Percentiles rank a stretch among this genome's conserved stretches.
Conservation (phyloP, 1,140 invertebrate genomes). For the Apis dorsata region DNA sequence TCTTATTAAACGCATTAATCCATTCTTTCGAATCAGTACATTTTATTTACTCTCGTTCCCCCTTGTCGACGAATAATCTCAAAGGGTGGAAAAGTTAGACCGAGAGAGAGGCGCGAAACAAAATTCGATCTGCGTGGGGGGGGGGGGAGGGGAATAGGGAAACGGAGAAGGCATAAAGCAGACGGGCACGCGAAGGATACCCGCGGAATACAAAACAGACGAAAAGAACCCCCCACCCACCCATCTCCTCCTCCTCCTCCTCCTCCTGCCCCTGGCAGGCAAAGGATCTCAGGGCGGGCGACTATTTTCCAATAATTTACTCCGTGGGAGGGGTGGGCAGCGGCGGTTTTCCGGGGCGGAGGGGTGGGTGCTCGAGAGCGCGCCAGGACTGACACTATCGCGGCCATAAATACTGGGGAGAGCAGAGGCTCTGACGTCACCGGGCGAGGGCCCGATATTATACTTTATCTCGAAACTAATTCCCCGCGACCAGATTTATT, state of each 20-base stretch:
- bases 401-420: conserved; percentile 73
- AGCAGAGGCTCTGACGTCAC: conserved; percentile 73
- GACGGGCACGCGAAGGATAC: conserved; percentile 63
- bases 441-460: conserved; percentile 74
- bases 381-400: conserved; percentile 74
- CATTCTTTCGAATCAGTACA: too few species aligned
- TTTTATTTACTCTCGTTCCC: too few species aligned
- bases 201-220: conserved; percentile 73
- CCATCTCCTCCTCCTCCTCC: neutral
- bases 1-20: too few species aligned
- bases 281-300: conserved; percentile 65
- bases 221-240: conserved; percentile 61
- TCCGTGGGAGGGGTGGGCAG: conserved; percentile 34
- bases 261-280: conserved; percentile 1
- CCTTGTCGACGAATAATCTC: too few species aligned
- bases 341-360: conserved; percentile 58
- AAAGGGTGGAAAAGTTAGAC: conserved; percentile 26
- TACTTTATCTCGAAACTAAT: conserved; percentile 77
- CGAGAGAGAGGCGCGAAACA: conserved; percentile 53
- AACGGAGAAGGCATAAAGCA: conserved; percentile 62
- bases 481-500: conserved; percentile 76
- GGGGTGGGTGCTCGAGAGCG: conserved; percentile 52
- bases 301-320: conserved; percentile 77
- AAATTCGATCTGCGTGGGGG: conserved; percentile 54
- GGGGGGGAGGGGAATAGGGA: neutral